Conservation (phyloP, 1,140 invertebrate genomes). For the Acromyrmex echinatior region DNA sequence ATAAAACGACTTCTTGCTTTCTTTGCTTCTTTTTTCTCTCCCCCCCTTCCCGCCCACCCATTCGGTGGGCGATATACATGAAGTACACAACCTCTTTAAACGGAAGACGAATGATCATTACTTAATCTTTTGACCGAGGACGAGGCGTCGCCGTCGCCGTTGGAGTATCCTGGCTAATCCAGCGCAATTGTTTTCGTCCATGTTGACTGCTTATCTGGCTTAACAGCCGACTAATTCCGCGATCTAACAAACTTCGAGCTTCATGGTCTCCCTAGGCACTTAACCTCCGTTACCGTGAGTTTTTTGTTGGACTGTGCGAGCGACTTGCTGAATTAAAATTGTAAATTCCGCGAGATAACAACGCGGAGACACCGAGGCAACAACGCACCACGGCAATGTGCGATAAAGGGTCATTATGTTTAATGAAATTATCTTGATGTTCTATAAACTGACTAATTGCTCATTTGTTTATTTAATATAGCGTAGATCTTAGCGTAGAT, state of each 20-base stretch:
- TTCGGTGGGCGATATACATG: constrained; percentile 32
- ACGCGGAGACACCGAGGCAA: constrained; percentile 45
- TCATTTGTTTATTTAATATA: constrained; percentile 31
- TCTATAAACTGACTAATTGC: constrained; percentile 26
- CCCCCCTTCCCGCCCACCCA: background rate
- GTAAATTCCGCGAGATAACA: constrained; percentile 69
- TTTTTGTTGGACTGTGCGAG: constrained; percentile 62
- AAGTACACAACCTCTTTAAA: constrained; percentile 36
- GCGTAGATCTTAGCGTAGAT: background rate
- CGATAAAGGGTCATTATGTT: constrained; percentile 55
- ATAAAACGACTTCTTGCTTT: constrained; percentile 48
- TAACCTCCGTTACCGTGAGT: constrained; percentile 68
- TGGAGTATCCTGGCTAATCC: constrained; percentile 75
- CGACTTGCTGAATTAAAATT: constrained; percentile 65
- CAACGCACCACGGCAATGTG: constrained; percentile 42
- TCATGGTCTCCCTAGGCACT: constrained; percentile 67
- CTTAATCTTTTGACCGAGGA: constrained; percentile 78
- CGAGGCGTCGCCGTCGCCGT: constrained; percentile 56
- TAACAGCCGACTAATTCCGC: constrained; percentile 86
- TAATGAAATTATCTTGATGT: constrained; percentile 54
- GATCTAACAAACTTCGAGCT: constrained; percentile 83
- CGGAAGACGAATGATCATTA: constrained; percentile 73
- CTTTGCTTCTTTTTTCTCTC: no score
- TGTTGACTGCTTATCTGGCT: constrained; percentile 86
- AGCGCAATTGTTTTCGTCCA: constrained; percentile 84